Evolutionary conservation across 2,797 vertebrate genomes (phyloP).

Genomic region (Delichon dasypus): DNA sequence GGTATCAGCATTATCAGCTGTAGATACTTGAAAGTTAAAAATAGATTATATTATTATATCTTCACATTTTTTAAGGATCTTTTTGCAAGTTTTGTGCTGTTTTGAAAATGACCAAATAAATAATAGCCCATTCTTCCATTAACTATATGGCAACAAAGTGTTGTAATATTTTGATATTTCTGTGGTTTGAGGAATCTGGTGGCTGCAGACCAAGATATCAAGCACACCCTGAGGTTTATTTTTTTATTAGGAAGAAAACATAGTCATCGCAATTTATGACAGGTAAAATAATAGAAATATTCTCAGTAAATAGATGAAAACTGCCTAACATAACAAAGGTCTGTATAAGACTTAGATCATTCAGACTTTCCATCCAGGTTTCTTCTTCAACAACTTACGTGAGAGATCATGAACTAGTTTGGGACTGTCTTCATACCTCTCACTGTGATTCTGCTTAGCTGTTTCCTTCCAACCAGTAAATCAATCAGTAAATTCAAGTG

Average conservation of each 20-base stretch:
- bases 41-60: not conserved
- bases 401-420: not conserved
- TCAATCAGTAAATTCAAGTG: not conserved
- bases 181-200: not conserved
- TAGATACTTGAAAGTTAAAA: not conserved
- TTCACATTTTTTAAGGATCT: not conserved
- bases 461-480: not conserved
- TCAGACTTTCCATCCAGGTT: not conserved
- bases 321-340: not conserved
- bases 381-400: not conserved
- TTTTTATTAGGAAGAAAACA: not conserved
- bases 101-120: not conserved
- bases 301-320: not conserved
- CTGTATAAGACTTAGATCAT: not conserved
- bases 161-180: not conserved
- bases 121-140: not conserved
- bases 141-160: not conserved
- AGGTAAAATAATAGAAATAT: not conserved
- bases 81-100: not conserved
- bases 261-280: not conserved
- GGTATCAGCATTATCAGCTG: not conserved
- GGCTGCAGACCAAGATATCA: not conserved
- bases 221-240: not conserved
- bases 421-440: not conserved
- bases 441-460: not conserved